Evolutionary conservation across 1,140 invertebrate genomes (phyloP).

Genomic region (Nasonia giraulti): DNA sequence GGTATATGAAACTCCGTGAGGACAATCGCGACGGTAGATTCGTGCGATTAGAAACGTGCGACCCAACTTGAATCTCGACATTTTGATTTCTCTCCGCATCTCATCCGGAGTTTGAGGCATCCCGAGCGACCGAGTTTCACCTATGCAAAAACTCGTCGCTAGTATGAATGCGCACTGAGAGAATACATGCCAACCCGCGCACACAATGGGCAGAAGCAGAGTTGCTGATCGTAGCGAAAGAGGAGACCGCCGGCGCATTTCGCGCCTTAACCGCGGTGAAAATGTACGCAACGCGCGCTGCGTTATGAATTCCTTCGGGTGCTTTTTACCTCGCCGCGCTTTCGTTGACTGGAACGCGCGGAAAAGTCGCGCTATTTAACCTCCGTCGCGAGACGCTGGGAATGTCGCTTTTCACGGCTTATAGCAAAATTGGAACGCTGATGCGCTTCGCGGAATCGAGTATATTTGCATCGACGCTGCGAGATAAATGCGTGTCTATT

Average conservation of each 20-base stretch:
- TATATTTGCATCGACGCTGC: not conserved
- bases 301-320: constrained; percentile 29
- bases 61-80: not conserved
- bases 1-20: not conserved
- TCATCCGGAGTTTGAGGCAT: no score
- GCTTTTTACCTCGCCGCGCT: not conserved
- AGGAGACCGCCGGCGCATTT: constrained; percentile 8
- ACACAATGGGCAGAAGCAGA: constrained; percentile 13
- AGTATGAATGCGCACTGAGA: not conserved
- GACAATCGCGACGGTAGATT: not conserved
- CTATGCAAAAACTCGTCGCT: constrained; percentile 1
- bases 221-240: constrained; percentile 44
- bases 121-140: no score
- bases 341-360: not conserved
- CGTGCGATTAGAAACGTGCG: not conserved
- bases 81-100: constrained; percentile 22
- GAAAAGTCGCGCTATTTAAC: constrained; percentile 3
- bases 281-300: not conserved
- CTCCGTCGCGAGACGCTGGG: not conserved
- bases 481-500: not conserved
- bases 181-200: no score
- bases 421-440: no score
- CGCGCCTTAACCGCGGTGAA: constrained; percentile 20
- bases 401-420: not conserved
- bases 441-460: not conserved